These are phyloP conservation scores for Perithous albicinctus DNA, from an alignment of 2,888 invertebrate species.

Conservation along the genomic window DNA sequence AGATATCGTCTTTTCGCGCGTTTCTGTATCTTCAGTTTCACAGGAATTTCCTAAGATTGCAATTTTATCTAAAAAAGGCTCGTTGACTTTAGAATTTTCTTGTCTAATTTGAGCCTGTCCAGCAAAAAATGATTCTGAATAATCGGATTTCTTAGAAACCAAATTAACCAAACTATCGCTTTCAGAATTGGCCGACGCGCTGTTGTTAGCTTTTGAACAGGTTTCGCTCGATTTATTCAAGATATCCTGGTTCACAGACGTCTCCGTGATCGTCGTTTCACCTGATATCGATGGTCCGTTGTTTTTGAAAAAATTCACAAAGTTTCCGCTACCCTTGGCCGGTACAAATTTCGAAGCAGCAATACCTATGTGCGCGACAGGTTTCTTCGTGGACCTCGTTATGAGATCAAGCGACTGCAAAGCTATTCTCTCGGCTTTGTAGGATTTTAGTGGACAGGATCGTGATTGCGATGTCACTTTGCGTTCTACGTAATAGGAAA, in stretches of 20 bases:
- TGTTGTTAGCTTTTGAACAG: background rate
- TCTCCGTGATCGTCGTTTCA: constrained; percentile 66
- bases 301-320: constrained; percentile 80
- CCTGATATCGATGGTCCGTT: constrained; percentile 64
- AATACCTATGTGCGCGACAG: constrained; percentile 85
- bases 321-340: constrained; percentile 77
- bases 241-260: background rate
- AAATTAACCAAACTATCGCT: background rate
- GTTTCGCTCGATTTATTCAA: background rate
- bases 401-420: constrained; percentile 89
- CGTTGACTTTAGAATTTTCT: background rate
- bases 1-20: background rate
- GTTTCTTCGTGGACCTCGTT: constrained; percentile 86
- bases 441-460: constrained; percentile 87
- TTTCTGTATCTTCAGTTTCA: background rate
- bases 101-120: background rate
- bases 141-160: constrained; percentile 5
- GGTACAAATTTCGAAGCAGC: constrained; percentile 85
- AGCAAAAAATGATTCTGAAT: background rate
- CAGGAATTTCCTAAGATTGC: background rate
- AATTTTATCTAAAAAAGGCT: background rate
- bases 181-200: background rate
- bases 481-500: constrained; percentile 79
- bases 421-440: constrained; percentile 89
- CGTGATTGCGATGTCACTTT: constrained; percentile 86